phyloP scores from a whole-genome alignment of 2,888 invertebrate genomes.

The Pemphredon lugubris region DNA sequence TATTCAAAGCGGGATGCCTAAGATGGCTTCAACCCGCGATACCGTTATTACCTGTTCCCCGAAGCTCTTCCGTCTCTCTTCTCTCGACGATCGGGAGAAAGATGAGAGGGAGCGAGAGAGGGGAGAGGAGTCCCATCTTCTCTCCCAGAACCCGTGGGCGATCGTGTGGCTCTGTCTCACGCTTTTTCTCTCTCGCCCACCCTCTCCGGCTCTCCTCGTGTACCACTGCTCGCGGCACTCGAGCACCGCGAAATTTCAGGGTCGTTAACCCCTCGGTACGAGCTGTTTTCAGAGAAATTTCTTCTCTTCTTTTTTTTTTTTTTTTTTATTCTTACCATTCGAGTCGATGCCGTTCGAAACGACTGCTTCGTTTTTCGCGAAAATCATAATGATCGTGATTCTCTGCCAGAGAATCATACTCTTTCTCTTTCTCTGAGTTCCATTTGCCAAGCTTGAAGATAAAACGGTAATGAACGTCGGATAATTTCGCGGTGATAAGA shows the following conservation, averaged over 20 bases:
- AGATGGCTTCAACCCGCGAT: slow-evolving; percentile 45
- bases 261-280: slow-evolving; percentile 53
- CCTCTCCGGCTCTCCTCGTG: slow-evolving; percentile 3
- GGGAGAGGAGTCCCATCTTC: background rate
- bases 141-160: slow-evolving; percentile 4
- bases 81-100: slow-evolving; percentile 9
- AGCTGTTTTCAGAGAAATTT: slow-evolving; percentile 23
- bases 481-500: too few relatives aligned
- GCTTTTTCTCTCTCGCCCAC: slow-evolving; percentile 14
- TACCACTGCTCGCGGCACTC: background rate
- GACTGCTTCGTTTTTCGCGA: too few relatives aligned
- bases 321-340: too few relatives aligned
- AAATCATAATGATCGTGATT: too few relatives aligned
- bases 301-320: background rate
- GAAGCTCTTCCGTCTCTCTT: slow-evolving; percentile 41
- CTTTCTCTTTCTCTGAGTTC: too few relatives aligned
- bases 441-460: too few relatives aligned
- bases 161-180: slow-evolving; percentile 15
- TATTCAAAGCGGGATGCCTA: slow-evolving; percentile 46
- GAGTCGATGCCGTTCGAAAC: too few relatives aligned
- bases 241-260: slow-evolving; percentile 48
- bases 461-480: too few relatives aligned
- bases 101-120: background rate
- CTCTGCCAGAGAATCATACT: too few relatives aligned
- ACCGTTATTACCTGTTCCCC: slow-evolving; percentile 75